phyloP scores from a whole-genome alignment of 2,888 invertebrate genomes.

The Orchesella flavescens region DNA sequence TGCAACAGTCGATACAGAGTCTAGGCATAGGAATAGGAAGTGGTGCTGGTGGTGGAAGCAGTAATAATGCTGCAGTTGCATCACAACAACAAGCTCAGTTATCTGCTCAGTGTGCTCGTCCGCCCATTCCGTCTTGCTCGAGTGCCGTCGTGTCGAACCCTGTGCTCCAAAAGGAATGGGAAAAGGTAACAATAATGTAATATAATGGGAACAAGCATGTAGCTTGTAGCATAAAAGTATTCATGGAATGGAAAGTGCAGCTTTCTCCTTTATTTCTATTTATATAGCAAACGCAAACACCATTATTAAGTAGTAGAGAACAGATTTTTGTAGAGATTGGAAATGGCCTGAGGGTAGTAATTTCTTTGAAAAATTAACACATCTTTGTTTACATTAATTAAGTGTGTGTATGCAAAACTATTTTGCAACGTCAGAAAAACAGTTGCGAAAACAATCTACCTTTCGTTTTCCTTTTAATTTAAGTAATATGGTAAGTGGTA shows the following conservation, averaged over 20 bases:
- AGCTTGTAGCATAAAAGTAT: too few relatives aligned
- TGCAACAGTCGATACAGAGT: slow-evolving; percentile 54
- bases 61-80: slow-evolving; percentile 34
- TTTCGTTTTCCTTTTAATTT: not conserved
- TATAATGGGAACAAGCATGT: too few relatives aligned
- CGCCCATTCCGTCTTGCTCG: slow-evolving; percentile 47
- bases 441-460: not conserved
- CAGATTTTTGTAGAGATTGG: too few relatives aligned
- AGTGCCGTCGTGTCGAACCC: slow-evolving; percentile 42
- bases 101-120: slow-evolving; percentile 36
- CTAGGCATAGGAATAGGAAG: slow-evolving; percentile 35
- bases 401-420: too few relatives aligned
- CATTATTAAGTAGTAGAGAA: not conserved
- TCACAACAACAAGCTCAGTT: slow-evolving; percentile 28
- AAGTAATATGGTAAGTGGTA: not conserved
- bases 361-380: too few relatives aligned
- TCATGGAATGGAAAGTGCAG: not conserved
- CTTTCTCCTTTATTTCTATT: slow-evolving; percentile 4
- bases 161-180: slow-evolving; percentile 52
- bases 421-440: too few relatives aligned
- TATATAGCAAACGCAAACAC: too few relatives aligned
- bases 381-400: too few relatives aligned
- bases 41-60: slow-evolving; percentile 4
- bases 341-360: too few relatives aligned
- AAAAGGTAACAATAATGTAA: slow-evolving; percentile 42